phyloP scores from a whole-genome alignment of 2,888 invertebrate species.

The Eristalis tenax region DNA sequence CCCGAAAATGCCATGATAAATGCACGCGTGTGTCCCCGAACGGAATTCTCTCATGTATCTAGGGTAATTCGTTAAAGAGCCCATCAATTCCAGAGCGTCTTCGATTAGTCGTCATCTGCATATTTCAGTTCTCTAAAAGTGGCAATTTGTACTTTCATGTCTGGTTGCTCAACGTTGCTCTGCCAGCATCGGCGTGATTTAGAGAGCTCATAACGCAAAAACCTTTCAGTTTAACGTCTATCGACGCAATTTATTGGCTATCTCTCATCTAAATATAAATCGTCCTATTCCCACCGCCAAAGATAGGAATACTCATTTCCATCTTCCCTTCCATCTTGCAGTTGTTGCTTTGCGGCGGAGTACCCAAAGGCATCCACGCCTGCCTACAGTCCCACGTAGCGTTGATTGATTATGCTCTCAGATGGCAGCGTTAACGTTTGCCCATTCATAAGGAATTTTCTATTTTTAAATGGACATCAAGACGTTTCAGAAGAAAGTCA shows the following conservation, averaged over 20 bases:
- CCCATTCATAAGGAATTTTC: constrained; percentile 21
- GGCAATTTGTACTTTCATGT: neutral
- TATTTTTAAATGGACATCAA: constrained; percentile 6
- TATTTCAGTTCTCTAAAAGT: neutral
- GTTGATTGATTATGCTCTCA: constrained; percentile 23
- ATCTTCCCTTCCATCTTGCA: neutral
- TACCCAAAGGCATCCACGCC: neutral
- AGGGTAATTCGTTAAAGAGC: neutral
- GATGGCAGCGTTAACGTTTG: neutral
- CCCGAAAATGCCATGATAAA: neutral
- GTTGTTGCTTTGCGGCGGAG: neutral
- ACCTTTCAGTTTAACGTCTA: constrained; percentile 1
- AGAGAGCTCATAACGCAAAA: neutral
- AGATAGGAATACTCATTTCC: neutral
- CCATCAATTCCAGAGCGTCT: neutral
- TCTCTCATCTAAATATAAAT: neutral
- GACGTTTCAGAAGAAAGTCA: constrained; percentile 3
- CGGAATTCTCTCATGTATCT: neutral
- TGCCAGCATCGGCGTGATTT: neutral
- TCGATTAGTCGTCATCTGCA: neutral
- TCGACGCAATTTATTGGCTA: neutral
- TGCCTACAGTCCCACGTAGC: neutral
- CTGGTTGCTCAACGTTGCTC: neutral
- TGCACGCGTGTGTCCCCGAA: neutral
- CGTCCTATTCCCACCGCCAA: neutral